These are phyloP conservation scores for Orycteropus afer DNA, from an alignment of 2,113 vertebrate genomes.

Conservation along the genomic window DNA sequence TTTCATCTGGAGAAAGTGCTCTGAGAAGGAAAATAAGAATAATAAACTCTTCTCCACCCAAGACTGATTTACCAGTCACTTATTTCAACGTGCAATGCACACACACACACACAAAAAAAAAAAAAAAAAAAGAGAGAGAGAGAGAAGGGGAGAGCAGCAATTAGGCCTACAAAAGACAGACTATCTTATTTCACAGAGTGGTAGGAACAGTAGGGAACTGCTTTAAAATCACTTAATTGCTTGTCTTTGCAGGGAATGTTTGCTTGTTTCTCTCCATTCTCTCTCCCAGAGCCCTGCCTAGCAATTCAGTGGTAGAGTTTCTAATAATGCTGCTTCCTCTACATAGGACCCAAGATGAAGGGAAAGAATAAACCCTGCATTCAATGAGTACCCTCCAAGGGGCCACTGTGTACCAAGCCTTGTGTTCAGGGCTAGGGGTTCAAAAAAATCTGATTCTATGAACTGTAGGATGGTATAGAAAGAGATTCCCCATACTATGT, in stretches of 20 bases:
- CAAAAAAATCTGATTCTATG: neutral
- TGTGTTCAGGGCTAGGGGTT: neutral
- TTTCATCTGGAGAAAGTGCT: constrained; percentile 38
- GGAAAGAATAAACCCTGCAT: neutral
- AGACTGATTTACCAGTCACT: constrained; percentile 50
- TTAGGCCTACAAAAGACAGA: constrained; percentile 35
- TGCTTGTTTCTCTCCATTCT: constrained; percentile 9
- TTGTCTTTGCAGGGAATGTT: constrained; percentile 27
- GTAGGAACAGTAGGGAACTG: constrained; percentile 19
- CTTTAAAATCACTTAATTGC: constrained; percentile 47
- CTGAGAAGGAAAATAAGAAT: constrained; percentile 53
- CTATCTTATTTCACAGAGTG: constrained; percentile 54
- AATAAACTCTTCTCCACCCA: neutral
- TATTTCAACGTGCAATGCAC: neutral
- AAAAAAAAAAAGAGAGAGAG: neutral
- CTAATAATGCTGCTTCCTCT: constrained; percentile 3
- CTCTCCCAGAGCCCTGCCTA: neutral
- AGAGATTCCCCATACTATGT: neutral
- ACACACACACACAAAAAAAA: neutral
- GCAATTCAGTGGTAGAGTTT: neutral
- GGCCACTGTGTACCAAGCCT: neutral
- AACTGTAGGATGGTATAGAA: neutral
- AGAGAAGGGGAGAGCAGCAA: neutral
- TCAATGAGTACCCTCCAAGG: neutral
- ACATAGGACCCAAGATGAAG: neutral